Evolutionary conservation across 2,888 invertebrate species (phyloP).

Genomic region (Icerya purchasi): DNA sequence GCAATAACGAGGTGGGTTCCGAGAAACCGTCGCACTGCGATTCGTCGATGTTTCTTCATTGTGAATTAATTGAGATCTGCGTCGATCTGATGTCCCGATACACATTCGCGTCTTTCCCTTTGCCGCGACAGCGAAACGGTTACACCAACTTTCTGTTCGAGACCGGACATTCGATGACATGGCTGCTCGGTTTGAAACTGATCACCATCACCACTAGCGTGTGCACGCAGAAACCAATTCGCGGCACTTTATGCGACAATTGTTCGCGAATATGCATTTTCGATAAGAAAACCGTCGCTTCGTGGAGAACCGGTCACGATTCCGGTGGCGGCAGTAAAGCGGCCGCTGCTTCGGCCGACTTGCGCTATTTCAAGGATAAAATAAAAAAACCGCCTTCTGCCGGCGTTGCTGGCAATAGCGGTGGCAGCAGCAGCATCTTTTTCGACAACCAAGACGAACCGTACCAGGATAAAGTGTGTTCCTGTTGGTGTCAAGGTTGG

Average conservation of each 20-base stretch:
- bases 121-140: conserved; percentile 40
- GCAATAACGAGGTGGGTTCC: conserved; percentile 20
- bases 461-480: conserved; percentile 28
- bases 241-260: conserved; percentile 71
- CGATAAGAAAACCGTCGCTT: background rate
- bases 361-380: background rate
- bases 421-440: background rate
- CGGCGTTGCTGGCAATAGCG: background rate
- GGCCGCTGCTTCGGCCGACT: background rate
- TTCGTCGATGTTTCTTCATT: conserved; percentile 49
- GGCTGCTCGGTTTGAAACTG: conserved; percentile 79
- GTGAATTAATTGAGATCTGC: conserved; percentile 83
- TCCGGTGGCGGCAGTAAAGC: background rate
- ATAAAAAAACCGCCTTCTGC: background rate
- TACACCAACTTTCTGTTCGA: conserved; percentile 63
- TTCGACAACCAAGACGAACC: background rate
- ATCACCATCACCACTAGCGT: conserved; percentile 86
- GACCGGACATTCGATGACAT: conserved; percentile 64
- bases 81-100: conserved; percentile 71
- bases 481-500: conserved; percentile 86
- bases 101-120: conserved; percentile 55
- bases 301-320: background rate
- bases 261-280: conserved; percentile 37
- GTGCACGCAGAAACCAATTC: conserved; percentile 59
- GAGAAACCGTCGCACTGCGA: conserved; percentile 15